phyloP scores from a whole-genome alignment of 2,888 invertebrate genomes.

The Yponomeuta plumbellus region DNA sequence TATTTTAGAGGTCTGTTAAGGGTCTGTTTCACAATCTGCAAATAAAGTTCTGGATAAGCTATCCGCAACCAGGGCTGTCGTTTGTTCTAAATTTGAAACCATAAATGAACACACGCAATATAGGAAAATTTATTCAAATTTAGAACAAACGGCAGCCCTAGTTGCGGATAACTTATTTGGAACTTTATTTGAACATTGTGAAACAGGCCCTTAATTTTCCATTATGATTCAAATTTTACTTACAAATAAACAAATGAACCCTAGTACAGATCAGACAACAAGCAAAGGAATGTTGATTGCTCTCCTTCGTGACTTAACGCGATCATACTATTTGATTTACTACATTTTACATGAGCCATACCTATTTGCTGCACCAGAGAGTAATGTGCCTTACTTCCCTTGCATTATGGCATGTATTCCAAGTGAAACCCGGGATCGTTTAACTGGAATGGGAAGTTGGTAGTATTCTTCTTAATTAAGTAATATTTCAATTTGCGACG shows the following conservation, averaged over 20 bases:
- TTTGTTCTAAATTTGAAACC: too few relatives aligned
- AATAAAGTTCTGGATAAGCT: too few relatives aligned
- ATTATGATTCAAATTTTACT: background rate
- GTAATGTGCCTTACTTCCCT: background rate
- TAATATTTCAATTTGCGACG: slow-evolving; percentile 59
- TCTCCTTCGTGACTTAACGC: slow-evolving; percentile 36
- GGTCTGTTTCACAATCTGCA: too few relatives aligned
- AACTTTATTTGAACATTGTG: too few relatives aligned
- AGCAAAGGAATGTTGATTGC: slow-evolving; percentile 56
- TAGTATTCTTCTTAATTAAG: slow-evolving; percentile 54
- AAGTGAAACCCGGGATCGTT: background rate
- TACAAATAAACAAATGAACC: background rate
- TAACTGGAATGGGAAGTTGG: background rate
- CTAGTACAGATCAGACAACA: slow-evolving; percentile 37
- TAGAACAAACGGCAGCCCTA: too few relatives aligned
- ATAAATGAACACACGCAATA: too few relatives aligned
- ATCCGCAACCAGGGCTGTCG: too few relatives aligned
- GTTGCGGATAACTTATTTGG: too few relatives aligned
- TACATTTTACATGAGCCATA: slow-evolving; percentile 41
- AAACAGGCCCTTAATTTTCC: too few relatives aligned
- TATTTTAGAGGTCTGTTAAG: too few relatives aligned
- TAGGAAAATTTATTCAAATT: too few relatives aligned
- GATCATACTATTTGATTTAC: slow-evolving; percentile 51
- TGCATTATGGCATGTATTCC: background rate
- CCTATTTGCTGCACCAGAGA: background rate